These are phyloP conservation scores for Syngnathus typhle DNA, from an alignment of 2,113 vertebrate species.

Conservation along the genomic window DNA sequence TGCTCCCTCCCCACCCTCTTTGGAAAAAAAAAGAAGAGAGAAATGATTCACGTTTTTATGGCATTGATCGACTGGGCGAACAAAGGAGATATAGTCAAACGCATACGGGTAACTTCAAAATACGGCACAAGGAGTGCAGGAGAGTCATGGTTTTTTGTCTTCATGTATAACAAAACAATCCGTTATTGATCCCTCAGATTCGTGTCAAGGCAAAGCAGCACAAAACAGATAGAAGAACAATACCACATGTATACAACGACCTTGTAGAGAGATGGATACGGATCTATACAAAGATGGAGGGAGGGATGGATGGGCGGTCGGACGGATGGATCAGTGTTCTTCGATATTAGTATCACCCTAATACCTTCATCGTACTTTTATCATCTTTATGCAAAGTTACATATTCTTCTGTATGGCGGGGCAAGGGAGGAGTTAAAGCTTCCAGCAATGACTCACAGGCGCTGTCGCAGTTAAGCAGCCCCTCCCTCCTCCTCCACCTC, in stretches of 20 bases:
- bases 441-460: slow-evolving; percentile 72
- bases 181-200: no score
- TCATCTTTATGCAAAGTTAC: background rate
- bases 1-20: background rate
- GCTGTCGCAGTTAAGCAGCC: slow-evolving; percentile 56
- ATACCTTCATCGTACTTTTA: background rate
- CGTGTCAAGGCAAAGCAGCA: no score
- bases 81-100: background rate
- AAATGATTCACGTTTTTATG: slow-evolving; percentile 63
- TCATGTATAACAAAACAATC: background rate
- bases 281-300: no score
- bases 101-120: background rate
- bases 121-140: no score
- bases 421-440: slow-evolving; percentile 63
- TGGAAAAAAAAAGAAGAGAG: slow-evolving; percentile 31
- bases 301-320: no score
- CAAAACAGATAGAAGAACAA: no score
- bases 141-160: background rate
- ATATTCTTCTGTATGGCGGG: background rate
- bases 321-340: no score
- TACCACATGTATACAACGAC: no score
- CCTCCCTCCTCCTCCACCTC: background rate
- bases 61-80: no score
- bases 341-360: no score
- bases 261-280: no score